A percentile compares a stretch with the other conserved stretches of the same genome.
Evolutionary conservation across 2,113 vertebrate species (phyloP).

Genomic region (Hemicordylus capensis): DNA sequence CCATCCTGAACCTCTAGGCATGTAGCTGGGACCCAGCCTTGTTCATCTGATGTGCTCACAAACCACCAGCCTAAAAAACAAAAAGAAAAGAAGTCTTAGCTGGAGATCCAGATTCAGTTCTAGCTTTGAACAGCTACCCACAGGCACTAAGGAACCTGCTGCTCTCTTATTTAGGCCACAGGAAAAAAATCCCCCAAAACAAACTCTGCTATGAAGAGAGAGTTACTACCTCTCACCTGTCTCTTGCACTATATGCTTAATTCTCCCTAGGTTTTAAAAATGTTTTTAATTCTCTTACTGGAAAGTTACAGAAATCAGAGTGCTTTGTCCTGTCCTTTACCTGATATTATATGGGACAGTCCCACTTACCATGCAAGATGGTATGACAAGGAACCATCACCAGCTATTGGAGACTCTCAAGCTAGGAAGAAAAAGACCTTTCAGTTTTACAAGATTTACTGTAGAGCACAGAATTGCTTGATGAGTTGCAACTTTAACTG

Average conservation of each 20-base stretch:
- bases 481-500: background rate
- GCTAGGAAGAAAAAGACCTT: background rate
- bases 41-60: slow-evolving; percentile 92
- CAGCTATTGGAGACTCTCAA: background rate
- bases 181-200: background rate
- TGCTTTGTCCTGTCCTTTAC: no score
- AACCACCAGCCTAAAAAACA: slow-evolving; percentile 97
- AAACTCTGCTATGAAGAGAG: background rate
- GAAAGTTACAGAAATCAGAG: background rate
- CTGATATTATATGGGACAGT: no score
- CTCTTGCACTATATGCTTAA: no score
- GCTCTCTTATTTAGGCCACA: background rate
- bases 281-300: background rate
- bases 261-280: no score
- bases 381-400: background rate
- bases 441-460: no score
- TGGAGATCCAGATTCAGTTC: background rate
- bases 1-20: slow-evolving; percentile 96
- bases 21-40: slow-evolving; percentile 98
- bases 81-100: slow-evolving; percentile 20
- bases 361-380: background rate
- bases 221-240: background rate
- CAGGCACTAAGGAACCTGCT: background rate
- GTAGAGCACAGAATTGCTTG: background rate
- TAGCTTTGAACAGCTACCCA: background rate